phyloP scores from a whole-genome alignment of 2,113 vertebrate genomes.

The Prionailurus bengalensis region DNA sequence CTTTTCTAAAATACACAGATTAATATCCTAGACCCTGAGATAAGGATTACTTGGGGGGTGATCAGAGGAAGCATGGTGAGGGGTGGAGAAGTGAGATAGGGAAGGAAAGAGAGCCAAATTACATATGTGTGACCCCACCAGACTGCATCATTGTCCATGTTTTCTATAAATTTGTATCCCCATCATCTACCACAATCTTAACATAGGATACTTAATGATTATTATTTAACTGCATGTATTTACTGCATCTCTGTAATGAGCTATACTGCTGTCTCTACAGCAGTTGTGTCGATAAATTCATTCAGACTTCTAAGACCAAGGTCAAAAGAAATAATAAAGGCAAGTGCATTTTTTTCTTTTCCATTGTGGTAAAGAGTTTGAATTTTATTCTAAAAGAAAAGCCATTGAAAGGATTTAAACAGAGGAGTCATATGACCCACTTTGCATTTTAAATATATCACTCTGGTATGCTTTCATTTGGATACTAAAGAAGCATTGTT shows the following conservation, averaged over 20 bases:
- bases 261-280: background rate
- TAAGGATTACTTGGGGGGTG: background rate
- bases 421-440: background rate
- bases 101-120: background rate
- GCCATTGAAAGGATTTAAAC: background rate
- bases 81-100: rapidly evolving
- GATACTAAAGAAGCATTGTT: constrained; percentile 56
- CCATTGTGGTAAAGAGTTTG: background rate
- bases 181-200: background rate
- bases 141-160: background rate
- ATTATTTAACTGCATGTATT: background rate
- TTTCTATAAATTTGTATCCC: background rate
- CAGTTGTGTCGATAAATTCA: background rate
- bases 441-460: constrained; percentile 46
- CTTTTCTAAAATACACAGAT: background rate
- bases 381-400: constrained; percentile 58
- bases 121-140: background rate
- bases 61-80: background rate
- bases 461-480: background rate
- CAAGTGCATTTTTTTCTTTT: background rate
- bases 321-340: constrained; percentile 36
- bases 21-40: background rate
- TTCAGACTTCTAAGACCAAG: background rate
- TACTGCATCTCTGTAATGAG: background rate
- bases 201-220: background rate